Evolutionary conservation across 1,140 invertebrate species (phyloP), one percentile per base, ranked within the genome.

Genomic region (Habropoda laboriosa): DNA sequence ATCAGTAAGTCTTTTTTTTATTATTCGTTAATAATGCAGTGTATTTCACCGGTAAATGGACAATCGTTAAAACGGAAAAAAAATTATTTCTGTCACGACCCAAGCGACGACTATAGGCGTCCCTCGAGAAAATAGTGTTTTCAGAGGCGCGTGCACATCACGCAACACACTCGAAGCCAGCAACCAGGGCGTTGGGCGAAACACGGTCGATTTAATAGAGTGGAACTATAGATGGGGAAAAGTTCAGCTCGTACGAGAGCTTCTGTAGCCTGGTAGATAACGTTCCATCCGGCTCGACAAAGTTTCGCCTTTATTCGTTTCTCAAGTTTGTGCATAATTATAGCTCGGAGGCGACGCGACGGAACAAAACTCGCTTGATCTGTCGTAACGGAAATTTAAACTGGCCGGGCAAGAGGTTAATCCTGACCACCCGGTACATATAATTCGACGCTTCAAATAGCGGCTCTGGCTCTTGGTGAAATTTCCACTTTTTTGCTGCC

Each of bases 161-260:
- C 38, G 55, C 49, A 66, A 66, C 49, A 66, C 49, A 27, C 27
- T 32, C 27, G 53, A 42, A 12, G 7, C n/a, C n/a, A n/a, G 51
- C 18, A 16, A 1, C n/a, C n/a, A n/a, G 13, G 7, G 0, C 49
- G 13, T 35, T 38, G 18, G 68, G 24, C 18, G 51, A 57, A 49
- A 60, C 42, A 24, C 42, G 71, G 45, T 74, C 45, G 72, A 64
- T 63, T 64, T 64, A 74, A 53, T 74, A 51, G 72, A 51, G 32
- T 30, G 24, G 32, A 38, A 51, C 58, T 51, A 74, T 53, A 40
- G 42, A 49, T 42, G 24, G 40, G 3, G 24, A 30, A 49, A 68
- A 51, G 16, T 70, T 38, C 32, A 51, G 3, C 24, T 8, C 21
- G 16, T 7, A 47, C 27, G 5, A 47, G 27, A 47, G 27, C 5